phyloP scores from a whole-genome alignment of 23 tunicate genomes.

The Ciona savignyi region DNA sequence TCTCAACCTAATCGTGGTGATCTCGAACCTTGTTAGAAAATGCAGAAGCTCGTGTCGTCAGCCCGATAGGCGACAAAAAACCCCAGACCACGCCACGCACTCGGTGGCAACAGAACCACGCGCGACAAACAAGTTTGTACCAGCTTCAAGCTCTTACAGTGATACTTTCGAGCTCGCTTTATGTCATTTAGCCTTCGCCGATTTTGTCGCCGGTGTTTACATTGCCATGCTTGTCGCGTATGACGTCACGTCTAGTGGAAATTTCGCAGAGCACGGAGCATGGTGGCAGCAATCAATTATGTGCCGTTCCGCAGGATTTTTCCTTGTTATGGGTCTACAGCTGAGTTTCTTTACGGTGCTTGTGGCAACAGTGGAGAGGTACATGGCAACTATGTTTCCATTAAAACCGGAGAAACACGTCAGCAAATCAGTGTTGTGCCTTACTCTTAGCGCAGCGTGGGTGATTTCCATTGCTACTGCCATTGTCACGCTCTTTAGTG shows the following conservation, averaged over 20 bases:
- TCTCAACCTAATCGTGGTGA: conserved; percentile 26
- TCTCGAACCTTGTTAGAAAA: conserved; percentile 10
- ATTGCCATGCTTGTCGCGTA: conserved; percentile 38
- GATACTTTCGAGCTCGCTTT: conserved; percentile 47
- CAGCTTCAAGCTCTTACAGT: not conserved
- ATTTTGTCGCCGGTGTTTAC: conserved; percentile 41
- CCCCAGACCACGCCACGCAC: not conserved
- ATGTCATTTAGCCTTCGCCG: conserved; percentile 66
- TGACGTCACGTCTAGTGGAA: conserved; percentile 35
- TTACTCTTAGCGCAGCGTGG: conserved; percentile 54
- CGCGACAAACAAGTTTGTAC: too few species aligned
- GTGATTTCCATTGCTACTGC: conserved; percentile 48
- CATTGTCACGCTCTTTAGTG: conserved; percentile 60
- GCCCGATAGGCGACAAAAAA: not conserved
- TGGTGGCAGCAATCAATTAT: conserved; percentile 79
- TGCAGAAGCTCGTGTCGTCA: not conserved
- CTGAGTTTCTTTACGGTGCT: conserved; percentile 47
- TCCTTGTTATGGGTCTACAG: conserved; percentile 63
- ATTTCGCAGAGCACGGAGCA: conserved; percentile 46
- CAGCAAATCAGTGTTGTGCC: conserved; percentile 25
- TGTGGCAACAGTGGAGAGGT: conserved; percentile 77
- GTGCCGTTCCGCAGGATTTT: conserved; percentile 62
- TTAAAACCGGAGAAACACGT: conserved; percentile 56
- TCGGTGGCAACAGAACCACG: too few species aligned
- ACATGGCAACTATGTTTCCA: conserved; percentile 61